Base-by-base conservation (phyloP, 2,113 vertebrate genomes). In the Ancistrus triradiatus region DNA sequence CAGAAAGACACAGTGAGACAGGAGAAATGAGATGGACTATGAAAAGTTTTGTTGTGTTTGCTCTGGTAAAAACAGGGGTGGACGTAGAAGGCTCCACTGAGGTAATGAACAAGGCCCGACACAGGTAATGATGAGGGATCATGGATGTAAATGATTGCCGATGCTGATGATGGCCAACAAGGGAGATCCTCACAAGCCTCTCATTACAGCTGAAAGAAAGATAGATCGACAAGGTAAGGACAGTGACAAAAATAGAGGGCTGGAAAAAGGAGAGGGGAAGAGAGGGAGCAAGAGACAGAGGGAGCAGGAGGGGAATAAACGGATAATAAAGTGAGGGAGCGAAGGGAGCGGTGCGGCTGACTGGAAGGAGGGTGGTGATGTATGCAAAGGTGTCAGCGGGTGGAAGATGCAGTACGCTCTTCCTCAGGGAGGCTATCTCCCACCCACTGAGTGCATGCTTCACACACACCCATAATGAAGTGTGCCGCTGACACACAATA, bases 91-190 rank as follows among this genome's bases (percentile, higher is more conserved):
- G 14, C 35, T 37, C 4, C 35, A 37, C 14, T 27, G 13, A 38
- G 47, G 55, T 48, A 59, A 44, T n/a, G 27, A 52, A 50, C 43
- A 25, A 37, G 31, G 48, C 27, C 11, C 19, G 51, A 56, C 81
- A 82, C 75, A 66, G 78, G 81, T 84, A 85, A 88, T 86, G 86
- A 89, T 88, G 83, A 86, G 83, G 79, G 79, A 85, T 89, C 86
- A 90, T 85, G 79, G 80, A 80, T 85, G 84, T 72, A 86, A 83
- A 84, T 83, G 66, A 77, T 84, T 92, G 92, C n/a, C 93, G 40
- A 46, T 56, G 40, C 51, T 56, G 40, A 33, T 19, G 40, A 65
- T 65, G 63, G 63, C 27, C 51, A n/a, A 56, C 42, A 17, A 7
- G 89, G 53, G 89, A 86, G 59, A 88, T 80, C 50, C 87, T 88